Conservation (phyloP, 2,113 vertebrate species). For the Mionectes macconnelli region DNA sequence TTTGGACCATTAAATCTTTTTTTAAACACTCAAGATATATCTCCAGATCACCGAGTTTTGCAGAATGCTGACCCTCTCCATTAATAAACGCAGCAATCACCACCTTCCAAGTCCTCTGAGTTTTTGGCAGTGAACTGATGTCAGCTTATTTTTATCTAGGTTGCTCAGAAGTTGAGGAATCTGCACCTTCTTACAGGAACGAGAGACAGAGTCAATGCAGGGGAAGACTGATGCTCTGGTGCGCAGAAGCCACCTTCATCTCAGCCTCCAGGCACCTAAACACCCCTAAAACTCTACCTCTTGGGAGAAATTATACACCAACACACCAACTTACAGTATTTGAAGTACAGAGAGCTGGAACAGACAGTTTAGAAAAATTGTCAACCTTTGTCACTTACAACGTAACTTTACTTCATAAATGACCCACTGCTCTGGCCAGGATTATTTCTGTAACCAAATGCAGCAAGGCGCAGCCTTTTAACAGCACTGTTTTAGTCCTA, state of each 20-base stretch:
- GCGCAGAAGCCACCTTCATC: neutral
- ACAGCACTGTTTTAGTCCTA: slow-evolving; percentile 69
- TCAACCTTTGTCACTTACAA: neutral
- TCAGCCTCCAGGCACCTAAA: neutral
- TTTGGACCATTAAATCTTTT: neutral
- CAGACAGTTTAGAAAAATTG: neutral
- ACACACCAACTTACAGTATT: neutral
- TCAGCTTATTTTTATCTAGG: neutral
- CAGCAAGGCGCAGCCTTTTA: neutral
- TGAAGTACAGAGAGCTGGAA: neutral
- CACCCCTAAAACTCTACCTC: neutral
- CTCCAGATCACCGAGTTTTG: neutral
- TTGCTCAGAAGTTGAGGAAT: neutral
- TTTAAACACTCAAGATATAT: neutral
- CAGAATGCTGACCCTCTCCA: neutral
- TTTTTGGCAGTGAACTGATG: neutral
- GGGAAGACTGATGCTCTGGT: neutral
- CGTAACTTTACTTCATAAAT: neutral
- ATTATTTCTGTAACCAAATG: neutral
- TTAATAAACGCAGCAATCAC: neutral
- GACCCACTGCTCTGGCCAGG: neutral
- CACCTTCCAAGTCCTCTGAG: neutral
- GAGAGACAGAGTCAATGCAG: neutral
- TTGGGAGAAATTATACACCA: neutral
- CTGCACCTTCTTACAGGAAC: neutral